These are phyloP conservation scores for Aurelia aurita DNA, from an alignment of 30 jellyfish, hydroid and myxozoan genomes.

Conservation along the genomic window DNA sequence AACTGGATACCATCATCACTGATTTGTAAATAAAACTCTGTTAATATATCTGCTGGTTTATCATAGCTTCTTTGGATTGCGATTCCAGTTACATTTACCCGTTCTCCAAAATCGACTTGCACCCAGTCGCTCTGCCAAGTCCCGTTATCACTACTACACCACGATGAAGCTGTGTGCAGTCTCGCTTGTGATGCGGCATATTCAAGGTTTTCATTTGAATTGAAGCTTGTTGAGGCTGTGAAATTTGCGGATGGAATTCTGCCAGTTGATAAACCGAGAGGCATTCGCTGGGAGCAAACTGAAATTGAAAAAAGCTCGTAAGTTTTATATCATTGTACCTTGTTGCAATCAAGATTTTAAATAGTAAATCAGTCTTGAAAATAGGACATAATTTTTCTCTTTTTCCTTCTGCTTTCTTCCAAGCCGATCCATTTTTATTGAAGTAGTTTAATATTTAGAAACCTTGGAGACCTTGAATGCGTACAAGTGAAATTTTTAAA, in stretches of 20 bases:
- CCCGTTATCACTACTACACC: conserved; percentile 51
- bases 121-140: conserved; percentile 53
- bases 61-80: conserved; percentile 24
- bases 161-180: conserved; percentile 36
- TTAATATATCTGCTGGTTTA: conserved; percentile 6
- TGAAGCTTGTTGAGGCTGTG: conserved; percentile 37
- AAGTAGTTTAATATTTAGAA: no score
- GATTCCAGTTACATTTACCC: conserved; percentile 8
- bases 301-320: not conserved
- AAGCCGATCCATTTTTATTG: no score
- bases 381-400: no score
- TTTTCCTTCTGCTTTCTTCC: no score
- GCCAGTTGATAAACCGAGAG: conserved; percentile 38
- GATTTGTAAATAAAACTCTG: conserved; percentile 28
- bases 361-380: no score
- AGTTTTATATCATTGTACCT: no score
- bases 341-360: no score
- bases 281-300: conserved; percentile 28
- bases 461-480: no score
- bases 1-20: conserved; percentile 38
- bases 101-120: conserved; percentile 10
- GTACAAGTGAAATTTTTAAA: no score
- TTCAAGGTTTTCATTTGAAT: not conserved
- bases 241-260: conserved; percentile 8
- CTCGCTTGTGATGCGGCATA: conserved; percentile 59